Evolutionary conservation across 2,797 vertebrate genomes (phyloP), one percentile per base, ranked within the genome.

Genomic region (Rachycentron canadum): DNA sequence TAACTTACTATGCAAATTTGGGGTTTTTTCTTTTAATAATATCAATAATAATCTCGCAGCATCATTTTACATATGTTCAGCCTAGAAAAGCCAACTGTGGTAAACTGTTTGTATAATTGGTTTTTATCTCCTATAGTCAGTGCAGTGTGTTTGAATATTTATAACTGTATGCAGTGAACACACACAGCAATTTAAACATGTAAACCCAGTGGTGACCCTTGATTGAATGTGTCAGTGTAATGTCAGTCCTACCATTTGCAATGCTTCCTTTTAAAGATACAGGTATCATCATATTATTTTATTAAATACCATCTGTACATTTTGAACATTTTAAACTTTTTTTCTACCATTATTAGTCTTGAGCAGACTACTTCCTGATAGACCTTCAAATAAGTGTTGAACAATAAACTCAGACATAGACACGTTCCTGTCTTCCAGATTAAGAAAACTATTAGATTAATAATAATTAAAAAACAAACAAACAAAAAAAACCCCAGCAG

Each of bases 191-290:
- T 36, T 26, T 32, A 58, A 59, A 71, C 12, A 53, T 7, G n/a
- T 52, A 36, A 75, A 50, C 56, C 61, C 69, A 25, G 12, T 13
- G 58, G 28, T 50, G 65, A 77, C 69, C 60, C n/a, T 60, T 30
- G 16, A 28, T 68, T 34, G 30, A 57, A 38, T 23, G 47, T 49
- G 56, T 53, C 7, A 53, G 53, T 36, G 14, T 17, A 41, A 57
- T 73, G 74, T 49, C 62, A 32, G 34, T 58, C 52, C 57, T 68
- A 61, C 78, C 68, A 71, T 65, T 38, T 26, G 36, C 19, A 38
- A 17, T 50, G 17, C 14, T 5, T 62, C 34, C 32, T 32, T 78
- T 21, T 32, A 50, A 45, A 60, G 21, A 67, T 32, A 16, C 43
- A 59, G 23, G 21, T 45, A 63, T 12, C 16, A 19, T 63, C 4